These are phyloP conservation scores for Philopedon plagiatum DNA, from an alignment of 2,888 invertebrate genomes.

Conservation along the genomic window DNA sequence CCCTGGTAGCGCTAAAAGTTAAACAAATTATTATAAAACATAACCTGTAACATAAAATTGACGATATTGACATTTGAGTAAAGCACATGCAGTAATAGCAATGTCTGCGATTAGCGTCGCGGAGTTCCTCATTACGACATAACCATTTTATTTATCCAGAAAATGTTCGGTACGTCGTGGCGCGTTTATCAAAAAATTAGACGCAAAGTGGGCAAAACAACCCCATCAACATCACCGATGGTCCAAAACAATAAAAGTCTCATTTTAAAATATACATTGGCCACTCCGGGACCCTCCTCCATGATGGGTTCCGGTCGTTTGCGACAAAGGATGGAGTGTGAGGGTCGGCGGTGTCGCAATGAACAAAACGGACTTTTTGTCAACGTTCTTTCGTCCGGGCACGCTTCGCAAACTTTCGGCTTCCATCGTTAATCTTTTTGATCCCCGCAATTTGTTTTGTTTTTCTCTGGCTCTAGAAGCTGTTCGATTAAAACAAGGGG, in stretches of 20 bases:
- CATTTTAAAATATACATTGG: constrained; percentile 35
- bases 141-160: too few relatives aligned
- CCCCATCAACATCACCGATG: neutral
- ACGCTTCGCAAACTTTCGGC: constrained; percentile 38
- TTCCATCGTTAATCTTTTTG: constrained; percentile 46
- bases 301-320: constrained; percentile 35
- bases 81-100: too few relatives aligned
- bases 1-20: too few relatives aligned
- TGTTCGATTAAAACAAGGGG: neutral
- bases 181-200: too few relatives aligned
- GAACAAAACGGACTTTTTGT: constrained; percentile 47
- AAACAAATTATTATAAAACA: too few relatives aligned
- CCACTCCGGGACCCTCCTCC: neutral
- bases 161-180: too few relatives aligned
- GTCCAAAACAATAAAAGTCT: constrained; percentile 15
- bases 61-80: too few relatives aligned
- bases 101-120: too few relatives aligned
- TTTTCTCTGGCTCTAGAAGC: constrained; percentile 26
- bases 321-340: constrained; percentile 25
- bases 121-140: too few relatives aligned
- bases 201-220: too few relatives aligned
- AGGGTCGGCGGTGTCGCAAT: constrained; percentile 43
- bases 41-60: too few relatives aligned
- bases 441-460: constrained; percentile 47
- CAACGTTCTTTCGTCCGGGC: constrained; percentile 43